Percentiles rank a stretch among this genome's conserved stretches.
Conservation (phyloP, 92 coral and sea anemone species). For the Epizoanthus fatuus region DNA sequence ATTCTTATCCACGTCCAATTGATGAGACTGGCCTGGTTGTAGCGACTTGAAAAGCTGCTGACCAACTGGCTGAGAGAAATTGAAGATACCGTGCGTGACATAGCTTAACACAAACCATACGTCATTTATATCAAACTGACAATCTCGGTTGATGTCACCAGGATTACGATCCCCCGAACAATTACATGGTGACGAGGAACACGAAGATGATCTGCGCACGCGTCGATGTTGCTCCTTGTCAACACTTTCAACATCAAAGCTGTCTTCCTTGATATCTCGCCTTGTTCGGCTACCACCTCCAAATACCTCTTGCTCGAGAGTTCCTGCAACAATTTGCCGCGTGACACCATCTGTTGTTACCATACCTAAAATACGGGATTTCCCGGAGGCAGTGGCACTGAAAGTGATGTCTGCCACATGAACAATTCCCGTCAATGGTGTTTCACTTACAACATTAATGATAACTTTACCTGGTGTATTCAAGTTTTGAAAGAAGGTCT, state of each 20-base stretch:
- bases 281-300: constrained; percentile 42
- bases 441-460: constrained; percentile 43
- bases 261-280: constrained; percentile 17
- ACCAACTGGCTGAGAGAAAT: constrained; percentile 42
- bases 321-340: constrained; percentile 53
- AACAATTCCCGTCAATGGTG: constrained; percentile 39
- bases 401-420: constrained; percentile 47
- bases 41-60: constrained; percentile 34
- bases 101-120: constrained; percentile 58
- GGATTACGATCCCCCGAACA: constrained; percentile 33
- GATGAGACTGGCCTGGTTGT: constrained; percentile 28
- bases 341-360: constrained; percentile 33
- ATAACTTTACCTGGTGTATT: constrained; percentile 52
- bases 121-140: constrained; percentile 62
- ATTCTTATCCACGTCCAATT: constrained; percentile 68
- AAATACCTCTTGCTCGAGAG: constrained; percentile 41
- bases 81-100: constrained; percentile 35
- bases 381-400: constrained; percentile 47
- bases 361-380: constrained; percentile 42
- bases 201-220: constrained; percentile 56
- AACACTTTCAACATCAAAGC: neutral
- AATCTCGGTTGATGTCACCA: constrained; percentile 72
- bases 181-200: constrained; percentile 45
- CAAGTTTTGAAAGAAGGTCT: constrained; percentile 21
- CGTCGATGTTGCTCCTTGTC: constrained; percentile 30